Conservation (phyloP, 2,888 invertebrate species). For the Hemithea aestivaria region DNA sequence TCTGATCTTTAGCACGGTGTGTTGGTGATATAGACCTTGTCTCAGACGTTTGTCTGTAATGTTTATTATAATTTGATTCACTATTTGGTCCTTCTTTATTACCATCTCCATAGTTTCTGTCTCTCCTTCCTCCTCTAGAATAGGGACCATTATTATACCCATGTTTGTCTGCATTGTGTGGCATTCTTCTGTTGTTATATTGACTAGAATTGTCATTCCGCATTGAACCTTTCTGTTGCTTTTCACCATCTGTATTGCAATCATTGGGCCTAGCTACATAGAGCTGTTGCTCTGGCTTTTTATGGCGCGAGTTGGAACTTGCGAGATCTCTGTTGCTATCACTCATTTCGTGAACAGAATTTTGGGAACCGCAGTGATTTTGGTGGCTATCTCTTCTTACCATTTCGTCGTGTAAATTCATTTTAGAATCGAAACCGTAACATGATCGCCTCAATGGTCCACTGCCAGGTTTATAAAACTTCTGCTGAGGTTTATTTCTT, state of each 20-base stretch:
- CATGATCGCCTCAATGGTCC: conserved; percentile 85
- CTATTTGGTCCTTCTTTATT: conserved; percentile 51
- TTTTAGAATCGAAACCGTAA: conserved; percentile 78
- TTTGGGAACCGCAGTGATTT: conserved; percentile 63
- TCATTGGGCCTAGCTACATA: conserved; percentile 65
- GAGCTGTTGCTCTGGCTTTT: conserved; percentile 70
- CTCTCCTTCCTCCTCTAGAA: conserved; percentile 54
- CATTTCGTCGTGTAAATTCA: conserved; percentile 67
- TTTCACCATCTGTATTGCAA: conserved; percentile 52
- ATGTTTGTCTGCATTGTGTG: conserved; percentile 56
- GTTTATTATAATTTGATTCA: conserved; percentile 65
- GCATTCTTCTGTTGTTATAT: conserved; percentile 56
- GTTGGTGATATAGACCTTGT: conserved; percentile 79
- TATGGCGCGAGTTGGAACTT: conserved; percentile 45
- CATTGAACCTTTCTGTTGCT: conserved; percentile 46
- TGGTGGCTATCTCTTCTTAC: conserved; percentile 47
- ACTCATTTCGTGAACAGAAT: conserved; percentile 55
- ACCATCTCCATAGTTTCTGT: conserved; percentile 55
- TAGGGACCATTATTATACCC: conserved; percentile 46
- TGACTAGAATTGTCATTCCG: conserved; percentile 69
- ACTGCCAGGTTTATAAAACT: conserved; percentile 87
- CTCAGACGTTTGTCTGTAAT: conserved; percentile 81
- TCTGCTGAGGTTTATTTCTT: conserved; percentile 84
- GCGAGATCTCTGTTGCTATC: conserved; percentile 45
- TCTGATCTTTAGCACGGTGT: conserved; percentile 55